Evolutionary conservation across 2,888 invertebrate species (phyloP).

Genomic region (Azorinus chamasolen): DNA sequence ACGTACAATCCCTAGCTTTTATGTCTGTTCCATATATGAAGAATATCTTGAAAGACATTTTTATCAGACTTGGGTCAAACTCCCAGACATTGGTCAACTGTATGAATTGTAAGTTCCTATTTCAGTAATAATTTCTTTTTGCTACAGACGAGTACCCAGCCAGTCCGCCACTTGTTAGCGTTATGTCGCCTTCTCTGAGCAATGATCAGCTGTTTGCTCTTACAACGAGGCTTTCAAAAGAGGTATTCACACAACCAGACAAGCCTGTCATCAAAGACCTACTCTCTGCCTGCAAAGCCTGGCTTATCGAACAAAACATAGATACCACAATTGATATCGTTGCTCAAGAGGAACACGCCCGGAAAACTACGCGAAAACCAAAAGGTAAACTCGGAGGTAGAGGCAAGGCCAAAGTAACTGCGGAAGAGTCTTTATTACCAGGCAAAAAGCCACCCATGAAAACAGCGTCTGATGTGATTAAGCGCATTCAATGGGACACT

Average conservation of each 20-base stretch:
- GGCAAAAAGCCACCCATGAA: conserved; percentile 85
- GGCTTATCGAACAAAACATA: conserved; percentile 35
- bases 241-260: conserved; percentile 47
- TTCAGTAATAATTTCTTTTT: background rate
- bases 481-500: conserved; percentile 87
- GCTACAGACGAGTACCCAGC: conserved; percentile 74
- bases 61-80: too few relatives aligned
- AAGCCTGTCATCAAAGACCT: conserved; percentile 37
- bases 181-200: conserved; percentile 67
- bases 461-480: conserved; percentile 87
- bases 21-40: too few relatives aligned
- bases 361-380: conserved; percentile 7
- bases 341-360: background rate
- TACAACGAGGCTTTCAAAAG: conserved; percentile 46
- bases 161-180: conserved; percentile 65
- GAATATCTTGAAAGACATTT: too few relatives aligned
- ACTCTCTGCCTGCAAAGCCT: conserved; percentile 11
- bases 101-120: too few relatives aligned
- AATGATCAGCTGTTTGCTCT: conserved; percentile 57
- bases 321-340: conserved; percentile 9
- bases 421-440: conserved; percentile 59
- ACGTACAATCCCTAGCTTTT: too few relatives aligned
- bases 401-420: conserved; percentile 20
- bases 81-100: too few relatives aligned
- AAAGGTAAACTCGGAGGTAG: conserved; percentile 12